Percentiles rank a stretch among this genome's conserved stretches.
phyloP scores from a whole-genome alignment of 30 jellyfish, hydroid and myxozoan species.

The Hydractinia echinata region DNA sequence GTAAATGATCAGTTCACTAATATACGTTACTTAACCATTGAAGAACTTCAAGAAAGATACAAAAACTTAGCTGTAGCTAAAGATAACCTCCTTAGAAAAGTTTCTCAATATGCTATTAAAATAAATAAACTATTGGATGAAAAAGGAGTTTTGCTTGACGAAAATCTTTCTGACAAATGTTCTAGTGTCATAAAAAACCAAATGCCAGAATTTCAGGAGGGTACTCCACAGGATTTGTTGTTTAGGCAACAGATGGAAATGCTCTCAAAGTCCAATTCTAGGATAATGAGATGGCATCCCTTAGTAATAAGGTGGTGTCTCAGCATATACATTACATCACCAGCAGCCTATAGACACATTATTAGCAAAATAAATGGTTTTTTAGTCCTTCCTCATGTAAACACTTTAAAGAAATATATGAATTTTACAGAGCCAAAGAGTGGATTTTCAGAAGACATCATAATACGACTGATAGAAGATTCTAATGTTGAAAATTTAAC shows the following conservation, averaged over 20 bases:
- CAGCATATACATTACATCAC: conserved; percentile 20
- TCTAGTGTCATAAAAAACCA: background rate
- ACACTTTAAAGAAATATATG: background rate
- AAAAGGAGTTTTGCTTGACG: background rate
- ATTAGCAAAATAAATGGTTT: background rate
- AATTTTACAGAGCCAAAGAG: conserved; percentile 9
- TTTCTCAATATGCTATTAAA: conserved; percentile 6
- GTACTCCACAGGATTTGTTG: conserved; percentile 10
- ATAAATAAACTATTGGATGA: background rate
- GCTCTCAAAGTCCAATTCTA: background rate
- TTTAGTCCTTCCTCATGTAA: background rate
- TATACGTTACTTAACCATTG: background rate
- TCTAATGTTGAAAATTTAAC: background rate
- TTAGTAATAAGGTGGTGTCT: conserved; percentile 25
- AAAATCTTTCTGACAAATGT: background rate
- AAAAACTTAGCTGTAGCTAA: too few relatives aligned
- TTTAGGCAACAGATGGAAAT: conserved; percentile 11
- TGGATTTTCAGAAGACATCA: conserved; percentile 11
- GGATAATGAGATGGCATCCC: conserved; percentile 24
- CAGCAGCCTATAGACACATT: conserved; percentile 24
- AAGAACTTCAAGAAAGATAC: background rate
- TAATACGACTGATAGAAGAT: background rate
- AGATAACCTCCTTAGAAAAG: too few relatives aligned
- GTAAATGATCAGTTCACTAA: background rate
- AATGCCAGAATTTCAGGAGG: background rate